A percentile compares a stretch with the other conserved stretches of the same genome.
Evolutionary conservation across 2,113 vertebrate species (phyloP).

Genomic region (Melanerpes formicivorus): DNA sequence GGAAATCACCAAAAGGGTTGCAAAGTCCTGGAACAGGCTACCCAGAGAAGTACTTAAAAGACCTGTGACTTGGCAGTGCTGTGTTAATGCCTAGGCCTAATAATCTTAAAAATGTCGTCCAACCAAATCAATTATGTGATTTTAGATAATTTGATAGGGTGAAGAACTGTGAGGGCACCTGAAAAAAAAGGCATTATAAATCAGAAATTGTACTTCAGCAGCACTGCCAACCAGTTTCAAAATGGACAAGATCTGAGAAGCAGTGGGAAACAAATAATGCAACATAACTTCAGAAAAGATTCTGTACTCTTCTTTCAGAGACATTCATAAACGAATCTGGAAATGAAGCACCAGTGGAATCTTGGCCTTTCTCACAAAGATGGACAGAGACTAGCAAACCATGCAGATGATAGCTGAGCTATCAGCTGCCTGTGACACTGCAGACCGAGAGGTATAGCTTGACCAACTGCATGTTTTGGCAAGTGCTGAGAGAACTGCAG

Average conservation of each 20-base stretch:
- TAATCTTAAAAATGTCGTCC: no score
- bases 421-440: not conserved
- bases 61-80: no score
- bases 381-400: not conserved
- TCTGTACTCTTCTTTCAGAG: not conserved
- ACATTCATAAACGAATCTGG: not conserved
- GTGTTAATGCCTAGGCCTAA: no score
- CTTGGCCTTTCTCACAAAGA: not conserved
- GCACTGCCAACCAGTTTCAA: not conserved
- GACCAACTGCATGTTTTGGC: not conserved
- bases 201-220: not conserved
- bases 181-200: not conserved
- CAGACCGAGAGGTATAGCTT: not conserved
- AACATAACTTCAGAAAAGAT: not conserved
- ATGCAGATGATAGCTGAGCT: not conserved
- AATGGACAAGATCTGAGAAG: not conserved
- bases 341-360: not conserved
- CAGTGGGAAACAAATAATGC: not conserved
- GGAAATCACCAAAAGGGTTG: no score
- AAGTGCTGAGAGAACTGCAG: not conserved
- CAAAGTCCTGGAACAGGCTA: no score
- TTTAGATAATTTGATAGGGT: not conserved
- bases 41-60: no score
- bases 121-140: no score
- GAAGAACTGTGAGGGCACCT: not conserved